A percentile compares a stretch with the other conserved stretches of the same genome.
These are phyloP conservation scores for Megalopta genalis DNA, from an alignment of 1,140 invertebrate species.

Conservation along the genomic window DNA sequence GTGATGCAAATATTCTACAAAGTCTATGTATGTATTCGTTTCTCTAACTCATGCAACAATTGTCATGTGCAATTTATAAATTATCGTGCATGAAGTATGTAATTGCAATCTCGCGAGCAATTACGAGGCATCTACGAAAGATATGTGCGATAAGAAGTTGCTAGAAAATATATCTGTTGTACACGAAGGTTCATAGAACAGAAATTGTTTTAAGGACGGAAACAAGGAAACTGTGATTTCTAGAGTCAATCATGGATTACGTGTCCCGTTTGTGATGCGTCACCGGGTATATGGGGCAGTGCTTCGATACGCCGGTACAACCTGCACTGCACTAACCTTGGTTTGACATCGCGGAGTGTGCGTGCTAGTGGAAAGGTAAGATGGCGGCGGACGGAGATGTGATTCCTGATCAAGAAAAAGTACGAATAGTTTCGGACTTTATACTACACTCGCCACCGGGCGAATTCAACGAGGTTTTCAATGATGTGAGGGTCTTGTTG, in stretches of 20 bases:
- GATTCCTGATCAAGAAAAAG: constrained; percentile 93
- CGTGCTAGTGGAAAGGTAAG: constrained; percentile 77
- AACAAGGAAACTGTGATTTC: constrained; percentile 2
- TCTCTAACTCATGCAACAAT: neutral
- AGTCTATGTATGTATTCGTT: neutral
- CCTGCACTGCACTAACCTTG: constrained; percentile 68
- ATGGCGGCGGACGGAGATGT: constrained; percentile 85
- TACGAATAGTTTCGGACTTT: constrained; percentile 98
- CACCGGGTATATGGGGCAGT: constrained; percentile 59
- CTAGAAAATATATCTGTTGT: neutral
- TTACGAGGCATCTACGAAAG: neutral
- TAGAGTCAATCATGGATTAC: constrained; percentile 37
- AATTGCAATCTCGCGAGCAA: neutral
- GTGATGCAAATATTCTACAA: neutral
- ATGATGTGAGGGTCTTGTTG: constrained; percentile 97
- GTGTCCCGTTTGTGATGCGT: constrained; percentile 45
- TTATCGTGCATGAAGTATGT: neutral
- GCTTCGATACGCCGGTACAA: constrained; percentile 59
- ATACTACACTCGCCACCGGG: constrained; percentile 98
- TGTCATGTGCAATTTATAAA: neutral
- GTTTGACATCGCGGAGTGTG: constrained; percentile 72
- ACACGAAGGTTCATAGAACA: neutral
- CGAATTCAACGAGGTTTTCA: constrained; percentile 99
- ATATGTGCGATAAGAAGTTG: neutral
- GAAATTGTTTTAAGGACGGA: neutral